Evolutionary conservation across 2,113 vertebrate species (phyloP), one percentile per base, ranked within the genome.

Genomic region (Chlorocebus sabaeus): DNA sequence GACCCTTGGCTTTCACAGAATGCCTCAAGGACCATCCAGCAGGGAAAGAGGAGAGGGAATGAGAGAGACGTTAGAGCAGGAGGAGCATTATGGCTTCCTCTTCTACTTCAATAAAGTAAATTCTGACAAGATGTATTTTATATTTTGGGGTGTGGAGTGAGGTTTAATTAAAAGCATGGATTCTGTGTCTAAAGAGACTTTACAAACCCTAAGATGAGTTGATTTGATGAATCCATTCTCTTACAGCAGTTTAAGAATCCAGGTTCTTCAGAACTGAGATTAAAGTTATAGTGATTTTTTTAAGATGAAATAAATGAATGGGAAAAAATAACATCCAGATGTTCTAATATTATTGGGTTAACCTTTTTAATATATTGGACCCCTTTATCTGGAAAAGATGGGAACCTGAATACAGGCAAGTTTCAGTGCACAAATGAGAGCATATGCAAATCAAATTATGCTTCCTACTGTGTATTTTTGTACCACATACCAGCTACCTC

Each of bases 391-490:
- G 52, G 40, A 89, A 78, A 75, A 80, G 32, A 13, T 70, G 3
- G 5, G 35, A 10, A 82, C 11, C 17, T 12, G 38, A 27, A 80
- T 18, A 4, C 45, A 27, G 9, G 67, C 14, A 52, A 59, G 7
- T 0, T 61, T 68, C 48, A 25, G 5, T 5, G 35, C 17, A 40
- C 27, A 67, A 59, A 48, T 10, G 25, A 25, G 5, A 10, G 0
- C 8, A 1, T 16, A 7, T 10, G 4, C 2, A 22, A 76, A 70
- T 5, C 23, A 27, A 30, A 27, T 13, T 25, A 2, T 8, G 13
- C 17, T 84, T 43, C 32, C 68, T 16, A 8, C 5, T 1, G 35
- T 25, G 43, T 25, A 40, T 2, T 18, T 17, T 18, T 1, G 22
- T 2, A 12, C 30, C 35, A 22, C 0, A 1, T 8, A 84, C 43